Evolutionary conservation across 2,888 invertebrate species (phyloP), one percentile per base, ranked within the genome.

Genomic region (Pseudoips prasinana): DNA sequence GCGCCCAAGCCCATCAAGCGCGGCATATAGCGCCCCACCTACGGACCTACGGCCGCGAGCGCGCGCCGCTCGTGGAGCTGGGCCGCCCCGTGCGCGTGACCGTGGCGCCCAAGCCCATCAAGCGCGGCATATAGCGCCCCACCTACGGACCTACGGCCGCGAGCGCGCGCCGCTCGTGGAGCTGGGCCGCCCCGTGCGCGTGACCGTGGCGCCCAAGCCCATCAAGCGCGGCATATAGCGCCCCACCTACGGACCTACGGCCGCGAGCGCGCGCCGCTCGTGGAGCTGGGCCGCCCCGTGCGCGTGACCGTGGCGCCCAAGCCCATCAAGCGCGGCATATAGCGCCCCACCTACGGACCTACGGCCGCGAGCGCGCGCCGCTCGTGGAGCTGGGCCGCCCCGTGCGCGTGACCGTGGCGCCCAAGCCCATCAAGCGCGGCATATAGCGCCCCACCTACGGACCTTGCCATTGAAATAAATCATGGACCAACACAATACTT

Each of bases 241-340:
- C n/a, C n/a, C n/a, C n/a, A n/a, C n/a, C n/a, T n/a, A n/a, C n/a
- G n/a, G n/a, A n/a, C n/a, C n/a, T n/a, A n/a, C n/a, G 67, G 79
- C 58, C 66, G 90, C 47, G 87, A 87, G 45, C 77, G 82, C 1
- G 73, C 86, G 6, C 62, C 89, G 54, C 62, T 90, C 0, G 77
- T 97, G 22, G 96, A 96, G 65, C 86, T 97, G 8, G 96, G 96
- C 66, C 94, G 95, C 58, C 94, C 96, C 0, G 95, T 96, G 1
- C 94, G 95, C 67, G 94, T 97, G 89, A 90, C 1, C 90, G 90
- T 25, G 86, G 76, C 33, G 68, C 71, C 27, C n/a, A n/a, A n/a
- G n/a, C n/a, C n/a, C n/a, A n/a, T n/a, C n/a, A 95, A 96, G 68
- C 91, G 95, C 44, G 95, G 94, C 24, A 93, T 95, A 43, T 84